Conservation (phyloP, 1,140 invertebrate genomes). For the Phthorimaea operculella region DNA sequence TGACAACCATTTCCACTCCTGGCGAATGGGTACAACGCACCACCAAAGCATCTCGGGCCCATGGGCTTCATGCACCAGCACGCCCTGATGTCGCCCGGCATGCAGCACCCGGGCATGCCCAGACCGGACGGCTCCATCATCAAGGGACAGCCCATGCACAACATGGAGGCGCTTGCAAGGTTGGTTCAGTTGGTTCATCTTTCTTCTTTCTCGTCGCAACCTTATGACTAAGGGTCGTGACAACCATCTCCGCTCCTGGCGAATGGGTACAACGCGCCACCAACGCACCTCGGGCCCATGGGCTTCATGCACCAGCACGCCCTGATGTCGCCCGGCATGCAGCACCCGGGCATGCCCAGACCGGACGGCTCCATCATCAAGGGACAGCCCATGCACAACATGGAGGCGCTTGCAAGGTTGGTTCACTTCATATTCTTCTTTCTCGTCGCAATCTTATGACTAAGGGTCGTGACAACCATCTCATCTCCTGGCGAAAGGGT, state of each 20-base stretch:
- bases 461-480: no score
- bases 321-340: constrained; percentile 87
- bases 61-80: constrained; percentile 92
- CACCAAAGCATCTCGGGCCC: constrained; percentile 88
- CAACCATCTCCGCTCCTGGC: constrained; percentile 89
- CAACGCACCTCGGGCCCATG: constrained; percentile 90
- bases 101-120: constrained; percentile 83
- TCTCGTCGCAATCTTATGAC: neutral
- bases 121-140: constrained; percentile 79
- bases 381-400: constrained; percentile 80
- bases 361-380: constrained; percentile 81
- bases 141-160: constrained; percentile 80
- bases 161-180: constrained; percentile 88
- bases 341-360: constrained; percentile 79
- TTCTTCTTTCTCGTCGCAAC: no score
- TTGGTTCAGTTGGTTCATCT: no score
- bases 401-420: constrained; percentile 87
- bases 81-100: constrained; percentile 87
- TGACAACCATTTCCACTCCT: no score
- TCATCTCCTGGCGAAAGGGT: constrained; percentile 91
- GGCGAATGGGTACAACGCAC: constrained; percentile 92
- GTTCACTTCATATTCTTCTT: constrained; percentile 15
- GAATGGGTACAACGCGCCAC: constrained; percentile 94
- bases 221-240: no score
- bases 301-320: constrained; percentile 90